Conservation (phyloP, 2,888 invertebrate species). For the Dryococelus australis region DNA sequence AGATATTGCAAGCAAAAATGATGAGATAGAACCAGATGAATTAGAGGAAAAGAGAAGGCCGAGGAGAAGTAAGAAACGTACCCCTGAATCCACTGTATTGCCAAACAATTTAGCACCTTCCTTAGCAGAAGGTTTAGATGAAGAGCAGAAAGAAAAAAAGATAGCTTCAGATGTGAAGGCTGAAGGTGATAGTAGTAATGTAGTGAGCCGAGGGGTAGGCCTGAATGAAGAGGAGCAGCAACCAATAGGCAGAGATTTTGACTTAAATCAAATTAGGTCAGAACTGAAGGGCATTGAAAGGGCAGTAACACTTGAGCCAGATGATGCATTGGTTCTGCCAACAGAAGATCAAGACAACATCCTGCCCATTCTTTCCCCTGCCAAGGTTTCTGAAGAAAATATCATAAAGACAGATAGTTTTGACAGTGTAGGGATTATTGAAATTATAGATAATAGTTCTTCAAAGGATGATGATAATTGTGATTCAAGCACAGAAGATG, state of each 20-base stretch:
- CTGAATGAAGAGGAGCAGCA: conserved; percentile 47
- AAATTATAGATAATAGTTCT: conserved; percentile 38
- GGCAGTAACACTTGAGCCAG: conserved; percentile 52
- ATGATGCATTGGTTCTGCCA: conserved; percentile 30
- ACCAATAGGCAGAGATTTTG: conserved; percentile 77
- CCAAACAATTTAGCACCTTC: not conserved
- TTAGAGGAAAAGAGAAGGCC: not conserved
- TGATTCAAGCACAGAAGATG: conserved; percentile 62
- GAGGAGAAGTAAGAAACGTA: not conserved
- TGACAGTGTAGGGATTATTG: not conserved
- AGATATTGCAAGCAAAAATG: conserved; percentile 40
- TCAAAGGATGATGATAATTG: conserved; percentile 40
- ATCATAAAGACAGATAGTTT: conserved; percentile 32
- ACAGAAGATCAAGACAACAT: conserved; percentile 32
- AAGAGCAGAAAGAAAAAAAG: conserved; percentile 24
- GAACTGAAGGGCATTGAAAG: conserved; percentile 82
- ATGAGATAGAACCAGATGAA: conserved; percentile 39
- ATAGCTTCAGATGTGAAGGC: not conserved
- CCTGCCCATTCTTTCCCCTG: not conserved
- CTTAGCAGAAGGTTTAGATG: conserved; percentile 34
- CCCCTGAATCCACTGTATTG: not conserved
- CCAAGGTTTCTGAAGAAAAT: conserved; percentile 25
- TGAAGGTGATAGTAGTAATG: conserved; percentile 13
- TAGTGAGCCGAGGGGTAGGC: not conserved
- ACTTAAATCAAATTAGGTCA: conserved; percentile 83